Evolutionary conservation across 1,140 invertebrate species (phyloP), one percentile per base, ranked within the genome.

Genomic region (Lepidostoma basale): DNA sequence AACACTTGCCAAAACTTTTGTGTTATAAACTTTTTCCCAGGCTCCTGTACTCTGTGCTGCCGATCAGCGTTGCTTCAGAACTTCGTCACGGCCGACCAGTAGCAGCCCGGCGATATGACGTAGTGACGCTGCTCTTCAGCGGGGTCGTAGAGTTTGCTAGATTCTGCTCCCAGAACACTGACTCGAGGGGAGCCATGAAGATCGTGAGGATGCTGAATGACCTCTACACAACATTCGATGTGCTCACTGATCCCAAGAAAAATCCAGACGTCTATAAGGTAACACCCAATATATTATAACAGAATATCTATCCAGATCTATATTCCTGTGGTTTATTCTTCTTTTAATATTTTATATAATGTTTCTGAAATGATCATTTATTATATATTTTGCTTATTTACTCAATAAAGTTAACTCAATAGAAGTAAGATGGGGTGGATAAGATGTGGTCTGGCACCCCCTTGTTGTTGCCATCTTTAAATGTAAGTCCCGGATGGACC

Each of bases 261-360:
- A 96, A 97, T 81, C 92, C 94, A 8, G 93, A 96, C 77, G 93
- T 98, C 44, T 98, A 97, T 78, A 98, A 98, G 90, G 96, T 97
- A 81, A 22, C 1, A 6, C 10, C 9, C 33, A 5, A n/a, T n/a
- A n/a, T n/a, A n/a, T n/a, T n/a, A n/a, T n/a, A n/a, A n/a, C n/a
- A n/a, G n/a, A n/a, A n/a, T n/a, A n/a, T n/a, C n/a, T n/a, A n/a
- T n/a, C n/a, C n/a, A n/a, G n/a, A n/a, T n/a, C n/a, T n/a, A n/a
- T n/a, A n/a, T n/a, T n/a, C n/a, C n/a, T n/a, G n/a, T n/a, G n/a
- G n/a, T n/a, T n/a, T n/a, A n/a, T n/a, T n/a, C n/a, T n/a, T n/a
- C n/a, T n/a, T n/a, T n/a, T n/a, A n/a, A n/a, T n/a, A n/a, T n/a
- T n/a, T n/a, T n/a, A n/a, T n/a, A n/a, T n/a, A n/a, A n/a, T n/a